Base-by-base conservation (phyloP, 2,113 vertebrate species). In the Pithys albifrons region DNA sequence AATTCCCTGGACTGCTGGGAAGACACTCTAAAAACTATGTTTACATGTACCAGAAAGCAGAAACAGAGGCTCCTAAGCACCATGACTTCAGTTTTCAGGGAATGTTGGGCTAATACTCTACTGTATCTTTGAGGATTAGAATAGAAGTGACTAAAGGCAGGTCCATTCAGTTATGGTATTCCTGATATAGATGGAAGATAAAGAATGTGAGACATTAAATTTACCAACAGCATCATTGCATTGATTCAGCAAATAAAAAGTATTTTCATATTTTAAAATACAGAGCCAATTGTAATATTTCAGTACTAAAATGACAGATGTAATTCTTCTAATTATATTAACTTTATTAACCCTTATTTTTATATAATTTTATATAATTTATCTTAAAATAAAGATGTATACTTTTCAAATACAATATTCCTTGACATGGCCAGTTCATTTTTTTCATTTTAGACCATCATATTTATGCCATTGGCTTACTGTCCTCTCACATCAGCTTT, bases 291-390 rank as follows among this genome's bases (percentile, higher is more conserved):
- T 95, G 33, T 52, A 54, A 27, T 39, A 85, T 74, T 76, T 39
- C 79, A 80, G 46, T 83, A 94, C 67, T 91, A 79, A 96, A 96
- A 95, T 85, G 33, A 94, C 55, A 97, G 78, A 62, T 90, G 64
- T 94, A 85, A 67, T 91, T 88, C 19, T 91, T 95, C 91, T 94
- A 94, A 55, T 91, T 88, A 93, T 88, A 96, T 94, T 95, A 91
- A 95, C 81, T 95, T 95, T 93, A 93, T 96, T 94, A 65, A 85
- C 43, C 89, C 57, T 94, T 85, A 85, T 52, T 89, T 82, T 83
- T 77, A 73, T 88, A 79, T 88, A 51, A 67, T 58, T 92, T 88
- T 70, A 71, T 83, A 83, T 69, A 58, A 79, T 95, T 93, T 83
- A 70, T 86, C 76, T 88, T 93, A 90, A 97, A 96, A 97, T 95